Base-by-base conservation (phyloP, 1,140 invertebrate genomes). In the Argopecten irradians region DNA sequence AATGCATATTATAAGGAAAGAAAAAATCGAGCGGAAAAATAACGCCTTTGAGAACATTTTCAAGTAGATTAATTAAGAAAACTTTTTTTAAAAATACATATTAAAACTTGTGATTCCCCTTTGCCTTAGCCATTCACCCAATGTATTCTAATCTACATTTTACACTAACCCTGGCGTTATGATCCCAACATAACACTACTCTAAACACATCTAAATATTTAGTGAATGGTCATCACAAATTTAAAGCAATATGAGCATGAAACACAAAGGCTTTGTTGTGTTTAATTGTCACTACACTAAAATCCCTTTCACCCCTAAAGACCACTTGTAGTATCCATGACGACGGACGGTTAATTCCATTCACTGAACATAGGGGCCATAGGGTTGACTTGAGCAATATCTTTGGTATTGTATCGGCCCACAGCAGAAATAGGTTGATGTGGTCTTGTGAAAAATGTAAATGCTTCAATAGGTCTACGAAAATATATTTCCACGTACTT, bases 251-350 rank as follows among this genome's bases (percentile, higher is more conserved):
- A 71, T 71, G 55, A 71, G 55, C 55, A 11, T 28, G 55, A 28
- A 71, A 71, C 55, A 71, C 55, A 71, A 71, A 71, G 55, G 55
- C n/a, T 71, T n/a, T 71, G 55, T 71, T 71, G 55, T 71, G 55
- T 71, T 71, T n/a, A 71, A 28, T 71, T 71, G n/a, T 71, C 5
- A 71, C 55, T 71, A 71, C n/a, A 28, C 55, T 71, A 71, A n/a
- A 28, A 71, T 71, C 43, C 43, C 43, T 46, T 46, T 46, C 55
- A 71, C n/a, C 55, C 55, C 55, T 71, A 71, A 71, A 71, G 55
- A 71, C 55, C 55, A 71, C 55, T 71, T 71, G 55, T 71, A 71
- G 55, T 71, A 71, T 71, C 55, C 55, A 71, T 71, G 55, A 28
- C 55, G n/a, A 71, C 55, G 55, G 55, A 71, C 55, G 55, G 55